Conservation (phyloP, 1,140 invertebrate genomes). For the Macrotrachela quadricornifera region DNA sequence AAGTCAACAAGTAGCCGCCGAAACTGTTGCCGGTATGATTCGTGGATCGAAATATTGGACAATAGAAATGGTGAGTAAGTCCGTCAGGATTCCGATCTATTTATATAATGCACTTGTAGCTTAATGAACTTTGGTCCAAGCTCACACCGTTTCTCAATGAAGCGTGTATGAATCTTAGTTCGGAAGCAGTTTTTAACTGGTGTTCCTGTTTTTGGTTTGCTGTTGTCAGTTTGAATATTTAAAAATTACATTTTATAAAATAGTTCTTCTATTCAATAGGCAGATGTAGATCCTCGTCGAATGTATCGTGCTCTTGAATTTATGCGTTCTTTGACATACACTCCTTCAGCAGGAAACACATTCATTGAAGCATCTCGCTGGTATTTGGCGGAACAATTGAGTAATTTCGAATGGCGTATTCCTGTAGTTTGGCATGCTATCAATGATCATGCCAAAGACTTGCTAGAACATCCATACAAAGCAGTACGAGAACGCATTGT, state of each 20-base stretch:
- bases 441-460: constrained; percentile 29
- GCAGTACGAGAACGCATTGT: constrained; percentile 44
- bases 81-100: too few species aligned
- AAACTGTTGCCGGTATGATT: constrained; percentile 53
- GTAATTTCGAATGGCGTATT: constrained; percentile 49
- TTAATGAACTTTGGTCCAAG: too few species aligned
- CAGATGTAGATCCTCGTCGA: constrained; percentile 44
- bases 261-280: constrained; percentile 15
- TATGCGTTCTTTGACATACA: too few species aligned
- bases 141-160: too few species aligned
- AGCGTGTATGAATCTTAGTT: too few species aligned
- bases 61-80: constrained; percentile 32
- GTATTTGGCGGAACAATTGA: background rate
- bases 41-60: constrained; percentile 61
- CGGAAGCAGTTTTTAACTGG: too few species aligned
- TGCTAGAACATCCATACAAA: constrained; percentile 47
- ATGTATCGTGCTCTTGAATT: background rate
- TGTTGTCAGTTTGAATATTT: too few species aligned
- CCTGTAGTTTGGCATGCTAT: constrained; percentile 38
- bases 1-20: constrained; percentile 57
- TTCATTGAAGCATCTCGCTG: too few species aligned
- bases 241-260: too few species aligned
- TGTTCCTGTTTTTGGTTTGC: too few species aligned
- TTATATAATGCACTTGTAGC: too few species aligned
- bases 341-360: too few species aligned